Percentiles rank a stretch among this genome's conserved stretches.
Evolutionary conservation across 2,888 invertebrate genomes (phyloP).

Genomic region (Chaetogeoica ovagalla): DNA sequence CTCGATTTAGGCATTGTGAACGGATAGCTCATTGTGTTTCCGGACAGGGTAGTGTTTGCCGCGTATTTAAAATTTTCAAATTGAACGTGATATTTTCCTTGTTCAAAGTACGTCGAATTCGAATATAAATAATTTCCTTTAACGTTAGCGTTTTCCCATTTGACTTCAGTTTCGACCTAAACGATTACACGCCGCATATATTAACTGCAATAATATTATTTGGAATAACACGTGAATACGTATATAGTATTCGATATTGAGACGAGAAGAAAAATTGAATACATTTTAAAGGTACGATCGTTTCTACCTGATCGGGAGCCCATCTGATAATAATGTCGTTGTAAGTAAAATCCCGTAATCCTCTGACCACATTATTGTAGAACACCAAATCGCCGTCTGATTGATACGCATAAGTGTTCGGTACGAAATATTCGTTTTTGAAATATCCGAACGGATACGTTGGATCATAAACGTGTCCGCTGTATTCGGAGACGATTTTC

Average conservation of each 20-base stretch:
- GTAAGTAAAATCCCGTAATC: background rate
- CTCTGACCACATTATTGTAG: background rate
- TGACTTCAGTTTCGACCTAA: background rate
- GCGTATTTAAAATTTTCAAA: conserved; percentile 2
- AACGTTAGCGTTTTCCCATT: conserved; percentile 1
- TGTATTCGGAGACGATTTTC: conserved; percentile 7
- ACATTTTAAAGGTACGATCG: background rate
- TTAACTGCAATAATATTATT: background rate
- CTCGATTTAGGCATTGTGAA: background rate
- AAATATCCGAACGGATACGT: background rate
- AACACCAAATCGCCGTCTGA: background rate
- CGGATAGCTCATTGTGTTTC: conserved; percentile 9
- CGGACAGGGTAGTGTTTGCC: background rate
- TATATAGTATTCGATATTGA: too few relatives aligned
- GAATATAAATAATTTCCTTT: conserved; percentile 11
- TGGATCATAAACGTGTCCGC: conserved; percentile 5
- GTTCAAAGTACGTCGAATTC: background rate
- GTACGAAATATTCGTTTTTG: background rate
- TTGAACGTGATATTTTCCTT: conserved; percentile 20
- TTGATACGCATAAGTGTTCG: background rate
- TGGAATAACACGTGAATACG: too few relatives aligned
- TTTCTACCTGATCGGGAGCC: conserved; percentile 3
- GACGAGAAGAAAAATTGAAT: too few relatives aligned
- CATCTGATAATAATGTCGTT: background rate
- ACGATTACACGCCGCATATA: background rate